Percentiles rank a stretch among this genome's conserved stretches.
Conservation (phyloP, 2,888 invertebrate genomes). For the Stenichneumon culpator region DNA sequence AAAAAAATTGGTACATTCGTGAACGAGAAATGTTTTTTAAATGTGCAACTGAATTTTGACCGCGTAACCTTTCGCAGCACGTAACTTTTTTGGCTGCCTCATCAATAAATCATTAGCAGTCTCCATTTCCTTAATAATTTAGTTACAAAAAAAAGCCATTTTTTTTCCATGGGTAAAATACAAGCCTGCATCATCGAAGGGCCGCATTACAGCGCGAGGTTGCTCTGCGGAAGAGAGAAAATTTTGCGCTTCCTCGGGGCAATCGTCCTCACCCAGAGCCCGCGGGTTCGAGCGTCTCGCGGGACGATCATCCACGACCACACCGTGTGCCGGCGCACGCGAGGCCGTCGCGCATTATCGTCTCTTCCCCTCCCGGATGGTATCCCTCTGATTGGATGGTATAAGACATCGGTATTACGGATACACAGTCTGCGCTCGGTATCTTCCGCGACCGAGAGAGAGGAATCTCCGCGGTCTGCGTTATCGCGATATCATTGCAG, state of each 20-base stretch:
- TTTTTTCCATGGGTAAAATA: background rate
- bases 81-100: too few species aligned
- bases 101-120: too few species aligned
- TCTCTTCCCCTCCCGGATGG: constrained; percentile 15
- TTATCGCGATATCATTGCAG: constrained; percentile 69
- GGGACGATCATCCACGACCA: constrained; percentile 53
- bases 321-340: constrained; percentile 57
- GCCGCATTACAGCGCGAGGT: constrained; percentile 10
- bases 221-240: constrained; percentile 6
- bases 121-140: too few species aligned
- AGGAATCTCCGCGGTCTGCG: constrained; percentile 66
- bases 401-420: constrained; percentile 34
- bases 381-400: constrained; percentile 21
- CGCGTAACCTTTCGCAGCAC: too few species aligned
- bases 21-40: too few species aligned
- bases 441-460: constrained; percentile 53
- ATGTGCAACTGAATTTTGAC: too few species aligned
- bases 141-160: background rate
- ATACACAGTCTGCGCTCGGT: constrained; percentile 15
- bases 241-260: constrained; percentile 39
- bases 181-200: constrained; percentile 14
- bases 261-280: constrained; percentile 68
- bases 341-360: constrained; percentile 59
- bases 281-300: constrained; percentile 56
- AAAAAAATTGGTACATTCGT: too few species aligned